These are phyloP conservation scores for Thymelicus sylvestris DNA, from an alignment of 2,888 invertebrate species.

Conservation along the genomic window DNA sequence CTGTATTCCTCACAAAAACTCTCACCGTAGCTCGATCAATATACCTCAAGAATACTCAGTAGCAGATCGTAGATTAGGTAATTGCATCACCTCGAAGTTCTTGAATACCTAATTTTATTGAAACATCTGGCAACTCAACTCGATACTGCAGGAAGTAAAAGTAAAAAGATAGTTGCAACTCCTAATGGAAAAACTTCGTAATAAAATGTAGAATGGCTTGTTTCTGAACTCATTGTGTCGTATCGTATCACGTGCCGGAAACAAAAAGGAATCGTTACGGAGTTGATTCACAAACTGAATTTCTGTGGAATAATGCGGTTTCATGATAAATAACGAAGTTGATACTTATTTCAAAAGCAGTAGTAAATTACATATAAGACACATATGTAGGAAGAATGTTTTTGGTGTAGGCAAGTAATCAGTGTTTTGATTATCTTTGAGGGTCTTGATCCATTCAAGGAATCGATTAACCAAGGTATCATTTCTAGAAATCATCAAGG, in stretches of 20 bases:
- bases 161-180: constrained; percentile 22
- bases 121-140: constrained; percentile 4
- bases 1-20: too few relatives aligned
- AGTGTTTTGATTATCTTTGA: too few relatives aligned
- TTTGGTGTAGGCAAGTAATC: too few relatives aligned
- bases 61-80: not conserved
- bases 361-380: too few relatives aligned
- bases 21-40: too few relatives aligned
- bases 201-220: constrained; percentile 22
- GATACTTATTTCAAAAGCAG: too few relatives aligned
- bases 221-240: constrained; percentile 11
- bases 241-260: constrained; percentile 14
- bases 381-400: too few relatives aligned
- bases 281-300: constrained; percentile 8
- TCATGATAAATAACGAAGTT: too few relatives aligned
- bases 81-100: not conserved
- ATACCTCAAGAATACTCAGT: not conserved
- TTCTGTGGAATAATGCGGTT: not conserved
- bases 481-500: too few relatives aligned
- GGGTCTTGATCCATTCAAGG: too few relatives aligned
- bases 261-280: not conserved
- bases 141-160: constrained; percentile 2
- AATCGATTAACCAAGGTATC: too few relatives aligned
- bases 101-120: constrained; percentile 17
- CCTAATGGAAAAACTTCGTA: constrained; percentile 28